Evolutionary conservation across 2,797 vertebrate species (phyloP), one percentile per base, ranked within the genome.

Genomic region (Rhinella marina): DNA sequence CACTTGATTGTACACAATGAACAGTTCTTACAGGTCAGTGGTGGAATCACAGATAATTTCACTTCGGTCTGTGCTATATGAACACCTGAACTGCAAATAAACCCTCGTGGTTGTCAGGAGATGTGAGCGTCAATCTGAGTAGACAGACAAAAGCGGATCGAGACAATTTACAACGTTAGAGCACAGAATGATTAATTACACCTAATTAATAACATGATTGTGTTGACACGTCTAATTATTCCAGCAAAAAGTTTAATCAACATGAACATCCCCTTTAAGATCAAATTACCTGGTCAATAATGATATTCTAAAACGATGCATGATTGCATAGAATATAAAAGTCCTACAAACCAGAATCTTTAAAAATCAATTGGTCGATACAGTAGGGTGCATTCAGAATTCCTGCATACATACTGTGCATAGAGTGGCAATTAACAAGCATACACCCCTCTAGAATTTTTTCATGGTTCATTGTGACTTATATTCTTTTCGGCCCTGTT

Each of bases 171-270:
- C 81, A 57, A 29, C 17, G 19, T 72, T 56, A 29, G 4, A 29
- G 13, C 68, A 32, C 64, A 56, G 50, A 73, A 83, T 73, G 52
- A 73, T 83, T 83, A 83, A 72, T 83, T 73, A 72, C 52, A 32
- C 64, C 52, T 83, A 83, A 83, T 83, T 83, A 83, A 52, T 70
- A 68, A 70, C 68, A 56, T 83, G 68, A 83, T 66, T 29, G 66
- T 82, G 81, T 82, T 82, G 81, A 83, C 81, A 83, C 52, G 21
- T 83, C 17, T 83, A 83, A 83, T 83, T 83, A 83, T 83, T 70
- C 27, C 61, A 54, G 68, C n/a, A 25, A 83, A 83, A 83, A 72
- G 81, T 83, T 70, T 83, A 83, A 83, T 83, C 81, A 70, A 66
- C 52, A 52, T 83, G 82, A 68, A 83, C 82, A 83, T 70, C 27